phyloP scores from a whole-genome alignment of 2,888 invertebrate genomes.

The Athalia circularis region DNA sequence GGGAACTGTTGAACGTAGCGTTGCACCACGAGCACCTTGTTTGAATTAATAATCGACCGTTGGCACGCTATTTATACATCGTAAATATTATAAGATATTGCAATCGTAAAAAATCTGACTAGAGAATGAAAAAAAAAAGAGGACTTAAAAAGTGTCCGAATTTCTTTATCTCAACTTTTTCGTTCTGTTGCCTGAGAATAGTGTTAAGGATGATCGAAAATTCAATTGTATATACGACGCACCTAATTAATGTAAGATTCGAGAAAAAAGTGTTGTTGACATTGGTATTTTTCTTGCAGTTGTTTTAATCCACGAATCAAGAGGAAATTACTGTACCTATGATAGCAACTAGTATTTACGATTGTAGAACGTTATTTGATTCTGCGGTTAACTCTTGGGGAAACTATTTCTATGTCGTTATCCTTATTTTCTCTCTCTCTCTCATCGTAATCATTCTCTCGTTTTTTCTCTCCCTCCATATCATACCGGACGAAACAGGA shows the following conservation, averaged over 20 bases:
- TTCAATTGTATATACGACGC: too few relatives aligned
- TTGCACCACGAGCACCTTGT: constrained; percentile 40
- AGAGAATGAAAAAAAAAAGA: too few relatives aligned
- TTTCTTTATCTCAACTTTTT: too few relatives aligned
- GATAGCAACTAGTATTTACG: not conserved
- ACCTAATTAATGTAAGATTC: too few relatives aligned
- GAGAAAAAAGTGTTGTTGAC: too few relatives aligned
- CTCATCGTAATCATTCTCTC: constrained; percentile 31
- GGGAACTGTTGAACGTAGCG: constrained; percentile 38
- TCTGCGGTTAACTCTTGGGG: constrained; percentile 43
- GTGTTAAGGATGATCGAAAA: too few relatives aligned
- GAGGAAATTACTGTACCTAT: too few relatives aligned
- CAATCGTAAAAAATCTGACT: too few relatives aligned
- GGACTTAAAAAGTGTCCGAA: too few relatives aligned
- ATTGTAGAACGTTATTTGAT: constrained; percentile 19
- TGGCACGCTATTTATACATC: constrained; percentile 45
- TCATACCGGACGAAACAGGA: not conserved
- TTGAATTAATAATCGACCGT: constrained; percentile 44
- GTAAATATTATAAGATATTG: not conserved
- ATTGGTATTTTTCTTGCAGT: too few relatives aligned
- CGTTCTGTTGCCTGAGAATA: too few relatives aligned
- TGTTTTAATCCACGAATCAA: too few relatives aligned
- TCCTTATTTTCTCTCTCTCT: constrained; percentile 24
- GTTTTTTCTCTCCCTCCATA: constrained; percentile 35
- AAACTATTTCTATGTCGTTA: constrained; percentile 15